Conservation (phyloP, 2,797 vertebrate genomes). For the Pseudotriccus pelzelni region DNA sequence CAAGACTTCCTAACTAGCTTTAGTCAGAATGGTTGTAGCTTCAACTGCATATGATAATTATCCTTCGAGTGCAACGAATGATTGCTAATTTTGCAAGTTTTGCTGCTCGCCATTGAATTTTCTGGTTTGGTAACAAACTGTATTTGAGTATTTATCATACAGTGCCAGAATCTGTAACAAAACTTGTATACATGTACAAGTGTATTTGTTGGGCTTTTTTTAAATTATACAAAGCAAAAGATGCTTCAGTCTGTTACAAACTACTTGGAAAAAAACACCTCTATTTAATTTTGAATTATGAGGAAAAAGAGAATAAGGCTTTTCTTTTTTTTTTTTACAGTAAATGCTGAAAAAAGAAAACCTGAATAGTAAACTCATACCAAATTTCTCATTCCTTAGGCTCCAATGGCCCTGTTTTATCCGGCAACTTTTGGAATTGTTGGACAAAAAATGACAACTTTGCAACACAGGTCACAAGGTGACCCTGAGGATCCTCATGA, state of each 20-base stretch:
- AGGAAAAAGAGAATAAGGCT: not conserved
- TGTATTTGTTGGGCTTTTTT: not conserved
- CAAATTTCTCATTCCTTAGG: conserved; percentile 75
- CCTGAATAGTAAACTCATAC: not conserved
- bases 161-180: not conserved
- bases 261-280: not conserved
- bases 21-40: not conserved
- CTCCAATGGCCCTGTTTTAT: conserved; percentile 97
- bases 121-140: not conserved
- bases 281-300: not conserved
- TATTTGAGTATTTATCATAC: not conserved
- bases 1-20: not conserved
- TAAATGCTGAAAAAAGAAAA: not conserved
- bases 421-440: conserved; percentile 95
- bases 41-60: not conserved
- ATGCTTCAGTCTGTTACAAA: not conserved
- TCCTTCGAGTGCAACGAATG: not conserved
- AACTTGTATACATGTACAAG: not conserved
- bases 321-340: not conserved
- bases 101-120: not conserved
- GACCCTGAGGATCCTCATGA: conserved; percentile 95
- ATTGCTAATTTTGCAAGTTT: not conserved
- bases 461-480: conserved; percentile 92
- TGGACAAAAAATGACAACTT: conserved; percentile 94
- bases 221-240: not conserved